Percentiles rank a stretch among this genome's conserved stretches.
Conservation (phyloP, 2,888 invertebrate genomes). For the Polyploca ridens region DNA sequence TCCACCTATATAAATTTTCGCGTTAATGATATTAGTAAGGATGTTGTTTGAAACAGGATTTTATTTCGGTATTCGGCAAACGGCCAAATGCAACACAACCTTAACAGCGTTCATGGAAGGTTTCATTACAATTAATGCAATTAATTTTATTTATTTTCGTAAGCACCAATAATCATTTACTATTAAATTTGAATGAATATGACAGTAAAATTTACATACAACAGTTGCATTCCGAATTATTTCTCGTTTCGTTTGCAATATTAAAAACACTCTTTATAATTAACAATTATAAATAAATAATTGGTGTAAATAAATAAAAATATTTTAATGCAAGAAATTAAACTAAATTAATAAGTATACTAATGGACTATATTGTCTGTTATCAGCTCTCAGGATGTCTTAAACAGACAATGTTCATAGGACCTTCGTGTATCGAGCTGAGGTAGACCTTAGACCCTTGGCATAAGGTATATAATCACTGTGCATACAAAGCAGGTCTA, state of each 20-base stretch:
- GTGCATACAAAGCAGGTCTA: too few species aligned
- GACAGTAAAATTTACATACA: slow-evolving; percentile 5
- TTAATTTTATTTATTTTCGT: slow-evolving; percentile 52
- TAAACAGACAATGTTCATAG: too few species aligned
- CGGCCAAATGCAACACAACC: background rate
- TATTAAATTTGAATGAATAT: slow-evolving; percentile 34
- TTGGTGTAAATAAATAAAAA: too few species aligned
- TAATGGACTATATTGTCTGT: too few species aligned
- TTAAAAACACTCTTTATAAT: background rate
- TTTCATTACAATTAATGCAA: slow-evolving; percentile 34
- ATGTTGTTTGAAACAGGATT: background rate
- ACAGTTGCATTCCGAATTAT: background rate
- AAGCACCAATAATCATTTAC: slow-evolving; percentile 71
- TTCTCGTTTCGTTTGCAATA: background rate
- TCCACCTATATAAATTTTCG: too few species aligned
- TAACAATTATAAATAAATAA: background rate
- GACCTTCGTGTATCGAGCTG: too few species aligned
- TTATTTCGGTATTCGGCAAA: background rate
- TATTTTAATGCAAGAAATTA: too few species aligned
- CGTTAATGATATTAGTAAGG: too few species aligned
- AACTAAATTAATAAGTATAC: too few species aligned
- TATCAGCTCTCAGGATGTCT: too few species aligned
- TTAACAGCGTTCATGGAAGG: slow-evolving; percentile 24
- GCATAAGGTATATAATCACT: too few species aligned
- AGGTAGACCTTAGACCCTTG: too few species aligned